phyloP scores from a whole-genome alignment of 2,797 vertebrate species.

The Meriones psammophilus region DNA sequence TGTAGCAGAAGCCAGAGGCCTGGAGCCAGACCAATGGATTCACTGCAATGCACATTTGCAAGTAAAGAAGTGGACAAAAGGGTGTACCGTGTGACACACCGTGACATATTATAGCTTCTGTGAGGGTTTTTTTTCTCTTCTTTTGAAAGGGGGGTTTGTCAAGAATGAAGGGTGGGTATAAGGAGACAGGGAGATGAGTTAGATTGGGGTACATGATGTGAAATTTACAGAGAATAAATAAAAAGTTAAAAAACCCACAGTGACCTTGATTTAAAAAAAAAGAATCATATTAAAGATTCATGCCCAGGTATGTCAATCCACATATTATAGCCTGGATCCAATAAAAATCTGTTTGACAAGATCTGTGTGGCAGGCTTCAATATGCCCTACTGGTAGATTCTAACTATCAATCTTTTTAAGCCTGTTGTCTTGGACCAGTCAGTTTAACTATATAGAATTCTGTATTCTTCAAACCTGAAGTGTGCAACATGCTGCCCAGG shows the following conservation, averaged over 20 bases:
- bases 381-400: not conserved
- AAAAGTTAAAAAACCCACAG: too few relatives aligned
- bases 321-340: not conserved
- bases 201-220: too few relatives aligned
- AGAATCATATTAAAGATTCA: not conserved
- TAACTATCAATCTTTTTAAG: not conserved
- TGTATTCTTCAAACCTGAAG: not conserved
- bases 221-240: too few relatives aligned
- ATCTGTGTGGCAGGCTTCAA: not conserved
- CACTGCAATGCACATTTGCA: not conserved
- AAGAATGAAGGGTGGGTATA: too few relatives aligned
- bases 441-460: not conserved
- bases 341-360: not conserved
- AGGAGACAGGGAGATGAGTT: too few relatives aligned
- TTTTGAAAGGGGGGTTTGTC: too few relatives aligned
- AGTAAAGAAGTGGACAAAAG: not conserved
- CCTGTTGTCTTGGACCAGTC: not conserved
- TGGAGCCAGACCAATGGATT: too few relatives aligned
- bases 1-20: too few relatives aligned
- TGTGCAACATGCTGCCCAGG: not conserved
- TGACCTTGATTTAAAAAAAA: too few relatives aligned
- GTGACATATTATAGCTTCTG: not conserved
- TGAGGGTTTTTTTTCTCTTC: not conserved
- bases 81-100: not conserved
- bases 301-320: not conserved